Evolutionary conservation across 30 jellyfish, hydroid and myxozoan species (phyloP).

Genomic region (Mastigias papua): DNA sequence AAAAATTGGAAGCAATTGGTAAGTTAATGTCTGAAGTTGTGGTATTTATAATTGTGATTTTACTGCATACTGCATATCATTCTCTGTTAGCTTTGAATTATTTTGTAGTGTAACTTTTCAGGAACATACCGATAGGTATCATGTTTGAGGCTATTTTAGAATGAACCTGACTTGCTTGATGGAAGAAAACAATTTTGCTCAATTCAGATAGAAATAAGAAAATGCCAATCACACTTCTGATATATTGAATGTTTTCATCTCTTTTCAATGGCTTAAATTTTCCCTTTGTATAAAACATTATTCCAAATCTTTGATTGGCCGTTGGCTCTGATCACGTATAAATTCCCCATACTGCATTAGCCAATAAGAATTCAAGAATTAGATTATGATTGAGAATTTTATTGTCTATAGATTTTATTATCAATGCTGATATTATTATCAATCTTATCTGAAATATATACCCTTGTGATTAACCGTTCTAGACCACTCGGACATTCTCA

Average conservation of each 20-base stretch:
- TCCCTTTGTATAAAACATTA: too few relatives aligned
- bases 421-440: not conserved
- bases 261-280: not conserved
- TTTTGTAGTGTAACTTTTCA: not conserved
- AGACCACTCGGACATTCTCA: not conserved
- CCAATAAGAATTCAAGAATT: too few relatives aligned
- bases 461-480: not conserved
- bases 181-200: too few relatives aligned
- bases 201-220: too few relatives aligned
- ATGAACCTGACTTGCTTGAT: too few relatives aligned
- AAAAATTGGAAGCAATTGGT: constrained; percentile 22
- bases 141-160: too few relatives aligned
- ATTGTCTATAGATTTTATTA: not conserved
- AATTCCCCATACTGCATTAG: too few relatives aligned
- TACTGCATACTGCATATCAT: too few relatives aligned
- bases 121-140: too few relatives aligned
- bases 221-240: not conserved
- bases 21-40: not conserved
- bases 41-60: not conserved
- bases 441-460: not conserved
- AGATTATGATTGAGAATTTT: not conserved
- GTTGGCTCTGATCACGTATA: too few relatives aligned
- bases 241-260: not conserved
- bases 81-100: too few relatives aligned
- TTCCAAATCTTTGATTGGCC: too few relatives aligned